Base-by-base conservation (phyloP, 2,797 vertebrate genomes). In the Anableps anableps region DNA sequence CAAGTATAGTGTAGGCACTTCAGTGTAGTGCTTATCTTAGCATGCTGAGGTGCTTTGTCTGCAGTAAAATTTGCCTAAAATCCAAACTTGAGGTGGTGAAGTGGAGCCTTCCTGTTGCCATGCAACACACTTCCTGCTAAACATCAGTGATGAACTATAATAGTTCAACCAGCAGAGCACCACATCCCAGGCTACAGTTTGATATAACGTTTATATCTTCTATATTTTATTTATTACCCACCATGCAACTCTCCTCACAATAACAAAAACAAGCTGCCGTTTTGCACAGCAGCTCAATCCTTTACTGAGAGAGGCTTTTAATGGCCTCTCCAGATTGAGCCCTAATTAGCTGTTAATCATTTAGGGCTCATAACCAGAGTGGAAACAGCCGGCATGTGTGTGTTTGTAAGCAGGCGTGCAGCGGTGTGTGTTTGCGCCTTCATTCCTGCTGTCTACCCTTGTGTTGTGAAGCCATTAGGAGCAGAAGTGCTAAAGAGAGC, bases 271-370 rank as follows among this genome's bases (percentile, higher is more conserved):
- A 92, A 89, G 81, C 89, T 87, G 91, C 87, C 85, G 86, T 88
- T 94, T 91, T 91, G 87, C 88, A 58, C 85, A 80, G 88, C 85
- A 78, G 88, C 86, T 81, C 91, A 84, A 94, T 95, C 93, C 91
- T 94, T 95, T 92, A 94, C 90, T 80, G 86, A 87, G 88, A 94
- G 90, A 89, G 92, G 78, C 82, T 93, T 94, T 95, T 95, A 95
- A 95, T 94, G 92, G 93, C 86, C 87, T 92, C 90, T 94, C 94
- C 94, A 96, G 95, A 95, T 95, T 95, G 95, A 88, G 89, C 86
- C 89, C 94, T 96, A 96, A 96, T 96, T 96, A 96, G 94, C 95
- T 95, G 93, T 95, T 96, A 96, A 96, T 96, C 95, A 96, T 96
- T 93, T 94, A 91, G 91, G 93, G 89, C 93, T 95, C 95, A 96